Evolutionary conservation across 2,888 invertebrate genomes (phyloP).

Genomic region (Neoaliturus tenellus): DNA sequence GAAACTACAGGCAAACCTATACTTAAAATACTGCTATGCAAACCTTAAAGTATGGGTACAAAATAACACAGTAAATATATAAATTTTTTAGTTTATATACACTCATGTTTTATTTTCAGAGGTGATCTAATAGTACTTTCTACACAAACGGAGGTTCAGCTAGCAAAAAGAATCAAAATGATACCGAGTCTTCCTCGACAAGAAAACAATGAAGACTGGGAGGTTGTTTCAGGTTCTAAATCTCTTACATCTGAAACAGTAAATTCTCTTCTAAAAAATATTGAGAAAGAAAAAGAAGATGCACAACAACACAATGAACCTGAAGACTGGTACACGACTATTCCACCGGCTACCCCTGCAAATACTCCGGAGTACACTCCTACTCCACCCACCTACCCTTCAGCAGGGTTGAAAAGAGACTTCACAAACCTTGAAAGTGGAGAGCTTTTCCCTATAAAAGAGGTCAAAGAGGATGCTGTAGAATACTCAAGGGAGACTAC

Average conservation of each 20-base stretch:
- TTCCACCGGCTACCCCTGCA: not conserved
- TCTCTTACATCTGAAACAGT: not conserved
- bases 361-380: conserved; percentile 2
- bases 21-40: no score
- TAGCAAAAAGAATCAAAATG: no score
- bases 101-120: no score
- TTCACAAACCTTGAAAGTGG: not conserved
- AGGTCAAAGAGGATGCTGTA: not conserved
- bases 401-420: not conserved
- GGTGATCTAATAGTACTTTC: no score
- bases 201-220: no score
- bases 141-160: no score
- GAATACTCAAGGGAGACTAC: not conserved
- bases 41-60: no score
- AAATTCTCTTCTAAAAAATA: not conserved
- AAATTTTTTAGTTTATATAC: no score
- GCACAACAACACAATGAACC: no score
- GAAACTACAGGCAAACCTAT: no score
- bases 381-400: not conserved
- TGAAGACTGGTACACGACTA: not conserved
- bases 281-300: not conserved
- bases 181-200: no score
- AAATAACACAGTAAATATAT: no score
- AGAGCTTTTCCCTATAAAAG: not conserved
- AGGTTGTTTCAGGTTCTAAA: not conserved